Evolutionary conservation across 2,797 vertebrate genomes (phyloP), one percentile per base, ranked within the genome.

Genomic region (Enteromius thamalakanensis): DNA sequence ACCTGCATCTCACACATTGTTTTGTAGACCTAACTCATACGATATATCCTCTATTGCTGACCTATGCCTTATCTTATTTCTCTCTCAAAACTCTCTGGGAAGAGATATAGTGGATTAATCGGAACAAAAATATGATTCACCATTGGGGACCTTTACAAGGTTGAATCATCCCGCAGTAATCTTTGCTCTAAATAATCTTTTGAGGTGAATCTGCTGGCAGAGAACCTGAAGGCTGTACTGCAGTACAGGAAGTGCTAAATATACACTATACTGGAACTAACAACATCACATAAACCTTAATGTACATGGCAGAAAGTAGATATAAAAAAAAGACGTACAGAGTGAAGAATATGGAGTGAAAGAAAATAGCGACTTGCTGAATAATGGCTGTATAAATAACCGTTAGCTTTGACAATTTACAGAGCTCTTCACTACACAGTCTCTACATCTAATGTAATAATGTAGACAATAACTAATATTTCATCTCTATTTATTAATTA

Each of bases 131-230:
- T 58, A 55, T 69, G 64, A 80, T 70, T 80, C 76, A 70, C 42
- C 23, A 70, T 17, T 74, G 40, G 76, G 29, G 37, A 78, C 71
- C 55, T 84, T 70, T 81, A 67, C 58, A 75, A 47, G 19, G 26
- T 47, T 79, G 68, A 70, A 62, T 87, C 70, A 71, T 80, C 70
- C 49, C 34, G 4, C 34, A 47, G 26, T 83, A 60, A 83, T 81
- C 80, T 85, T 45, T 80, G 72, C 29, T 80, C 65, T 65, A 83
- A 85, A 84, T 87, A 80, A 87, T 80, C 82, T 84, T 70, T 79
- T 75, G 49, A 75, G 79, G 80, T 81, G 67, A 85, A 80, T 72
- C 71, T 67, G 58, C 45, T 70, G 53, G 75, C 71, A 80, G 5
- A 21, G 76, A 65, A 23, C 62, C 67, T 21, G 37, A 76, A 77